Evolutionary conservation across 2,113 vertebrate species (phyloP), one percentile per base, ranked within the genome.

Genomic region (Balaeniceps rex): DNA sequence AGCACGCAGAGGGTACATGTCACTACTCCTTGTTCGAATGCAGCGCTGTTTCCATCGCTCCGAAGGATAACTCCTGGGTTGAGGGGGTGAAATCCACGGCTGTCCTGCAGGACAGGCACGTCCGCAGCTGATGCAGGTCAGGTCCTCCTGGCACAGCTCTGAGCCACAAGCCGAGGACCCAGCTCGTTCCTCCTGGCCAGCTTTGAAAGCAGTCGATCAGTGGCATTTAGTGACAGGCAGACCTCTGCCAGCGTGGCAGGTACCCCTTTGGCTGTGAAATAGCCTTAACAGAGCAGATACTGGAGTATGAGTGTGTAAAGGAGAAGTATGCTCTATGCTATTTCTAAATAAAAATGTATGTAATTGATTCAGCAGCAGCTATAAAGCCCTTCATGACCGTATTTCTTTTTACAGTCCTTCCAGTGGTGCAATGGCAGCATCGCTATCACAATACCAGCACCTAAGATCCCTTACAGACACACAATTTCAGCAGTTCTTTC

Each of bases 1-100:
- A 33, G 57, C 7, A 2, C 4, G 33, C 52, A n/a, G 25, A 68
- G 61, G 19, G 33, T 12, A 2, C 28, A 2, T 0, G 0, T 12
- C 51, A 14, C 29, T 18, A 6, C 42, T 22, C 51, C 75, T 63
- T 23, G 26, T 19, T 14, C 1, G 8, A 29, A 8, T 0, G 33
- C 70, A 14, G n/a, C 25, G 8, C 71, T 14, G 12, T 22, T 51
- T 28, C 22, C 28, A 6, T 25, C 0, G 0, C n/a, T 55, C 47
- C 6, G 40, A 23, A 22, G 14, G 51, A 1, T 8, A 14, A 63
- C 31, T 52, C 70, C 65, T 33, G 68, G 42, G 28, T 14, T 6
- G 49, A 60, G 19, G n/a, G 8, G n/a, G 16, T 14, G 54, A 68
- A 28, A 33, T 10, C 19, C 4, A 3, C 5, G 6, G 28, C 44